Percentiles rank a stretch among this genome's conserved stretches.
phyloP scores from a whole-genome alignment of 1,140 invertebrate species.

The Hycleus phaleratus region DNA sequence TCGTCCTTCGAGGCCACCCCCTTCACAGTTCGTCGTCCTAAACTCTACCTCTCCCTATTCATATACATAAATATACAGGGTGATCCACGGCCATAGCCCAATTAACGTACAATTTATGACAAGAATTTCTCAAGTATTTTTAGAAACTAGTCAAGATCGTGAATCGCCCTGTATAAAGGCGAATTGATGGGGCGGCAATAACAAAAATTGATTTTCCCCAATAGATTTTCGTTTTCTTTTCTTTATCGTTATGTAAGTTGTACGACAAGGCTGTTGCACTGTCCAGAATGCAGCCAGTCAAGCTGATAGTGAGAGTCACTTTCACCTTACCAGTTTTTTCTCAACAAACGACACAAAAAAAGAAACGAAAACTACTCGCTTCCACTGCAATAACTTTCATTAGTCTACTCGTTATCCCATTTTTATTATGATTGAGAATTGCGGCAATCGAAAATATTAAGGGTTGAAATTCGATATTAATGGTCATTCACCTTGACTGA shows the following conservation, averaged over 20 bases:
- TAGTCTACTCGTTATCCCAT: neutral
- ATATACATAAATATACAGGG: too few relatives aligned
- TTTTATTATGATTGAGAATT: neutral
- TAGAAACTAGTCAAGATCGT: too few relatives aligned
- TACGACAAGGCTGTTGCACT: too few relatives aligned
- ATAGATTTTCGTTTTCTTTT: too few relatives aligned
- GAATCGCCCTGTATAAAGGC: too few relatives aligned
- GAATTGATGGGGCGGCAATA: neutral
- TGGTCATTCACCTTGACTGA: constrained; percentile 34
- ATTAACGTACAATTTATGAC: neutral
- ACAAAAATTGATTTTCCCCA: neutral
- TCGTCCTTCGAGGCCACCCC: constrained; percentile 11
- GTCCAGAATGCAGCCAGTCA: constrained; percentile 6
- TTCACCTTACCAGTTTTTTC: neutral
- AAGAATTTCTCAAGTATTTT: too few relatives aligned
- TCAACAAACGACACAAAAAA: neutral
- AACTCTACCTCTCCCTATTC: too few relatives aligned
- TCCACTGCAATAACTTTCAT: neutral
- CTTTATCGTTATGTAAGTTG: too few relatives aligned
- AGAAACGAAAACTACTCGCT: neutral
- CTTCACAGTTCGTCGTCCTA: neutral
- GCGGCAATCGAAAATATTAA: neutral
- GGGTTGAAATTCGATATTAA: neutral
- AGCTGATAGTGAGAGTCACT: constrained; percentile 7
- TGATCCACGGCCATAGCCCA: neutral